These are phyloP conservation scores for Apotomis turbidana DNA, from an alignment of 2,888 invertebrate genomes.

Conservation along the genomic window DNA sequence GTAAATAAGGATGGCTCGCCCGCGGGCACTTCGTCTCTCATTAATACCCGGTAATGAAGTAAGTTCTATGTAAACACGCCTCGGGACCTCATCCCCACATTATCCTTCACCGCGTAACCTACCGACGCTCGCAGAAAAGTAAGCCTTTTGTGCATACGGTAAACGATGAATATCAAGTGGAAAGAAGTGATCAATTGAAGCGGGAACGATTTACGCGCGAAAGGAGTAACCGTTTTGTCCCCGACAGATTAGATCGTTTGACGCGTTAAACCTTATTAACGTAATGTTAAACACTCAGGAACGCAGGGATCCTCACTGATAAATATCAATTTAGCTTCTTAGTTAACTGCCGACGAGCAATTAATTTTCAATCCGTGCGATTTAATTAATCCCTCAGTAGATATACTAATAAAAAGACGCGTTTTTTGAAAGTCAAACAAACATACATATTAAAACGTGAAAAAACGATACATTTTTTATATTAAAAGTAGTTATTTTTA, in stretches of 20 bases:
- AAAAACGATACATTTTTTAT: too few species aligned
- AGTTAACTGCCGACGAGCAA: slow-evolving; percentile 34
- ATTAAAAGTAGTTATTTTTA: too few species aligned
- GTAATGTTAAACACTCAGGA: slow-evolving; percentile 53
- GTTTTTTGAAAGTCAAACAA: neutral
- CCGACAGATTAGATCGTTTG: slow-evolving; percentile 68
- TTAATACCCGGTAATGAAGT: slow-evolving; percentile 78
- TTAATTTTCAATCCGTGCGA: slow-evolving; percentile 21
- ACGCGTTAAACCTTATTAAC: slow-evolving; percentile 68
- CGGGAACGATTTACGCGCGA: slow-evolving; percentile 66
- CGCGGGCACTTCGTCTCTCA: slow-evolving; percentile 67
- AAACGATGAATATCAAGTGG: slow-evolving; percentile 54
- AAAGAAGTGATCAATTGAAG: slow-evolving; percentile 54
- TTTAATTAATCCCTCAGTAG: slow-evolving; percentile 25
- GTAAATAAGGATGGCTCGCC: slow-evolving; percentile 65
- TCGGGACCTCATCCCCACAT: slow-evolving; percentile 68
- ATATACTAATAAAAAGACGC: slow-evolving; percentile 2
- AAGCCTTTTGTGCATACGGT: slow-evolving; percentile 56
- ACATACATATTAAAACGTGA: neutral
- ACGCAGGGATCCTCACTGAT: slow-evolving; percentile 44
- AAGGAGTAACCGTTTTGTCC: slow-evolving; percentile 65
- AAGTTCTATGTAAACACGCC: slow-evolving; percentile 80
- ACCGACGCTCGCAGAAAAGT: slow-evolving; percentile 57
- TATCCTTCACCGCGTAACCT: slow-evolving; percentile 67
- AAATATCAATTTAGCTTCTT: slow-evolving; percentile 38